These are phyloP conservation scores for Wiebesia pumilae DNA, from an alignment of 1,140 invertebrate species.

Conservation along the genomic window DNA sequence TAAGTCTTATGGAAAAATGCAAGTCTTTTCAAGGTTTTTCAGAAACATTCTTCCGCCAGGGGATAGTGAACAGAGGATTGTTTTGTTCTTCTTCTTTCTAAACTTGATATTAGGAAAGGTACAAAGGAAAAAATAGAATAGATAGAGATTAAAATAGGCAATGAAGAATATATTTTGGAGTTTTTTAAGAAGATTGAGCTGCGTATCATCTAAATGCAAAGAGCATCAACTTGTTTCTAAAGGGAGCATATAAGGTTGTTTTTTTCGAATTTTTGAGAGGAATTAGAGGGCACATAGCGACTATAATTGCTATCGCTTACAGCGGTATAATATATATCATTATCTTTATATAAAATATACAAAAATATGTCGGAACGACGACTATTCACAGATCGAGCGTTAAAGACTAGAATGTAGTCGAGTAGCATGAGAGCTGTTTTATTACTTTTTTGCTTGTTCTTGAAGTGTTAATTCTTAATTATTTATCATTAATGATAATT, in stretches of 20 bases:
- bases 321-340: conserved; percentile 60
- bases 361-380: conserved; percentile 74
- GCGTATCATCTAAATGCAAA: conserved; percentile 36
- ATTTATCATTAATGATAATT: conserved; percentile 41
- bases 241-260: conserved; percentile 26
- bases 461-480: conserved; percentile 45
- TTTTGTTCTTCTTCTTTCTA: conserved; percentile 38
- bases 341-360: conserved; percentile 75
- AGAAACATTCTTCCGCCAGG: conserved; percentile 42
- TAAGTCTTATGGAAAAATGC: conserved; percentile 46
- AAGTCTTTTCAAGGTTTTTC: conserved; percentile 36
- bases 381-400: conserved; percentile 72
- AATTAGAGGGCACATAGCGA: conserved; percentile 36
- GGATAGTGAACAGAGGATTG: conserved; percentile 31
- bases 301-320: conserved; percentile 58
- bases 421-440: conserved; percentile 56
- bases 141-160: conserved; percentile 26
- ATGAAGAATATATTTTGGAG: conserved; percentile 17
- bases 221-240: conserved; percentile 29
- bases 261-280: conserved; percentile 27
- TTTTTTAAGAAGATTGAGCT: conserved; percentile 27
- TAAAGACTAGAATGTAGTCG: conserved; percentile 59
- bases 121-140: conserved; percentile 10
- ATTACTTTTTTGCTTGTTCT: conserved; percentile 55
- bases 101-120: not conserved